These are phyloP conservation scores for Drosophila takahashii DNA, from an alignment of 1,140 invertebrate genomes.

Conservation along the genomic window DNA sequence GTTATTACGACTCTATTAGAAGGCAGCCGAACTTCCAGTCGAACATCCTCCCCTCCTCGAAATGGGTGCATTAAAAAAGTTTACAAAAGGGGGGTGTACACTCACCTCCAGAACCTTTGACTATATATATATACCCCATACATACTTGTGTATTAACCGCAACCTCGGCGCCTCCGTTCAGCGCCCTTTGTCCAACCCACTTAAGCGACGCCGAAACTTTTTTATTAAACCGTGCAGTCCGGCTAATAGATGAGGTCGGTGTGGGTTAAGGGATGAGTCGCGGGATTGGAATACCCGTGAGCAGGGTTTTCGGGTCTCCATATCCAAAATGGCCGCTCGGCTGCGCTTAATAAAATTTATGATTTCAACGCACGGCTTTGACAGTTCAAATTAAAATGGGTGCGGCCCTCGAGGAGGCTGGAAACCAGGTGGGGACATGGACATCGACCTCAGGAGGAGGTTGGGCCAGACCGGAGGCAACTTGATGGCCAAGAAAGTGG, in stretches of 20 bases:
- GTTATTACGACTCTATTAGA: conserved; percentile 83
- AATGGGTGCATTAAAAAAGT: conserved; percentile 81
- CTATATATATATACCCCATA: conserved; percentile 19
- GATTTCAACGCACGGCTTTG: conserved; percentile 79
- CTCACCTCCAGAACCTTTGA: conserved; percentile 21
- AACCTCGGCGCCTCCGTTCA: conserved; percentile 23
- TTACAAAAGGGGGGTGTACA: conserved; percentile 47
- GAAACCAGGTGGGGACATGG: conserved; percentile 13
- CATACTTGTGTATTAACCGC: conserved; percentile 68
- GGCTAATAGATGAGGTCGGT: conserved; percentile 65
- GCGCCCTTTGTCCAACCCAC: conserved; percentile 43
- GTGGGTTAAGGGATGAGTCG: conserved; percentile 4
- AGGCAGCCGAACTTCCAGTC: conserved; percentile 42
- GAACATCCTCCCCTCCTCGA: conserved; percentile 37
- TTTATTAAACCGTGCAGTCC: conserved; percentile 78
- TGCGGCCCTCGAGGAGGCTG: conserved; percentile 31
- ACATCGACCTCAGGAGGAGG: not conserved
- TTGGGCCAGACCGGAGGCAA: not conserved
- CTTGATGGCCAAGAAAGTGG: conserved; percentile 59
- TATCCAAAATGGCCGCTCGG: conserved; percentile 76
- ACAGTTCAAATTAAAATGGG: conserved; percentile 82
- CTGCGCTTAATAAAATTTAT: conserved; percentile 83
- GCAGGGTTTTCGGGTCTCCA: conserved; percentile 66
- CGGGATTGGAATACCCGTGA: conserved; percentile 9
- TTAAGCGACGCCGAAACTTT: conserved; percentile 78